These are phyloP conservation scores for Saturnia japonica DNA, from an alignment of 2,888 invertebrate species.

Conservation along the genomic window DNA sequence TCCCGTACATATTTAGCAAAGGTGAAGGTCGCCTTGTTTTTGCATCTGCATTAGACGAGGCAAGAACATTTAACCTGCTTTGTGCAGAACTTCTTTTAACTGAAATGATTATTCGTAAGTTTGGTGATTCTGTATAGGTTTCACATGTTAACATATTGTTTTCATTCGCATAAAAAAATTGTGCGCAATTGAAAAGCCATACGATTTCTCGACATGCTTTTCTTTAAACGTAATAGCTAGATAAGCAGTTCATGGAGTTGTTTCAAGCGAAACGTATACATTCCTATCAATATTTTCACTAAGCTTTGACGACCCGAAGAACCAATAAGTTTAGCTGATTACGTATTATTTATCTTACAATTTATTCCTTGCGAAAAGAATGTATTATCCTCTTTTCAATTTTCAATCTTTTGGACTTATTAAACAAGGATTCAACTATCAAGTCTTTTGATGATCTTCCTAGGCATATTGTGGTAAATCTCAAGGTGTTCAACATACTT, in stretches of 20 bases:
- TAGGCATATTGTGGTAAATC: too few species aligned
- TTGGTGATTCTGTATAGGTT: not conserved
- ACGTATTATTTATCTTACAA: not conserved
- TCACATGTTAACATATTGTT: not conserved
- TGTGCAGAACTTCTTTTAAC: not conserved
- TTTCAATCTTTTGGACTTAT: too few species aligned
- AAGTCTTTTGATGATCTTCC: too few species aligned
- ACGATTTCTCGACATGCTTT: not conserved
- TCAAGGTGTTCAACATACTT: too few species aligned
- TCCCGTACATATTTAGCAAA: not conserved
- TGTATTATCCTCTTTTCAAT: too few species aligned
- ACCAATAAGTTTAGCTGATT: not conserved
- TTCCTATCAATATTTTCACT: not conserved
- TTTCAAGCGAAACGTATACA: not conserved
- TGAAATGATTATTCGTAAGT: not conserved
- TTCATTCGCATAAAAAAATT: not conserved
- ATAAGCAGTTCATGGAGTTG: not conserved
- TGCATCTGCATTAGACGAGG: not conserved
- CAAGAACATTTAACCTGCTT: not conserved
- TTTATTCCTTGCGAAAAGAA: too few species aligned
- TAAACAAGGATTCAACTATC: too few species aligned
- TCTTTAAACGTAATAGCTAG: not conserved
- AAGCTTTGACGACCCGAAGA: not conserved
- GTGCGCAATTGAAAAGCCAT: not conserved
- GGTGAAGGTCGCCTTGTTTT: not conserved